These are phyloP conservation scores for Tolypeutes matacus DNA, from an alignment of 2,797 vertebrate species.

Conservation along the genomic window DNA sequence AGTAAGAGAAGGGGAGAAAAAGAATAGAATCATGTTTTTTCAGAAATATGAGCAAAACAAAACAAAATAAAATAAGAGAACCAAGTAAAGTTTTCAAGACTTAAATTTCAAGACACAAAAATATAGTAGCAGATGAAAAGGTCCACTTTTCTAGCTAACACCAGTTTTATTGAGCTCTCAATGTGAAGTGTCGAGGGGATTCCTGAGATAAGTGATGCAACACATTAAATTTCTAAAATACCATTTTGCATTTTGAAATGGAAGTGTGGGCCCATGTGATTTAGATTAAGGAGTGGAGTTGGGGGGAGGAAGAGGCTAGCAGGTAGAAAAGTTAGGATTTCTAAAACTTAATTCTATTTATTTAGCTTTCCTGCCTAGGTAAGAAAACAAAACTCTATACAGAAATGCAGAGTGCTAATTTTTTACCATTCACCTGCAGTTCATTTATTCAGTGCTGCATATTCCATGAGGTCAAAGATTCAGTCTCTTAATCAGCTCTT, in stretches of 20 bases:
- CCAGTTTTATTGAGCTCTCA: not conserved
- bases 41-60: conserved; percentile 42
- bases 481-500: not conserved
- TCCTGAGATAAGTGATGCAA: not conserved
- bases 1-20: not conserved
- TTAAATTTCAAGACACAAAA: not conserved
- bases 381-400: not conserved
- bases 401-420: not conserved
- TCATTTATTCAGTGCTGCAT: not conserved
- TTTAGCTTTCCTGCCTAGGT: not conserved
- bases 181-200: not conserved
- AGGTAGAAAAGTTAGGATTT: not conserved
- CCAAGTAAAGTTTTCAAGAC: not conserved
- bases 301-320: not conserved
- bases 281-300: not conserved
- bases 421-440: not conserved
- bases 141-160: not conserved
- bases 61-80: conserved; percentile 4
- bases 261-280: not conserved
- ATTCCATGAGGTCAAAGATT: conserved; percentile 22
- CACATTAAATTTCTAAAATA: not conserved
- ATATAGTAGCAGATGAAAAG: not conserved
- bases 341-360: not conserved
- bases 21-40: not conserved
- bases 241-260: not conserved